Evolutionary conservation across 2,797 vertebrate genomes (phyloP), one percentile per base, ranked within the genome.

Genomic region (Taeniopygia guttata): DNA sequence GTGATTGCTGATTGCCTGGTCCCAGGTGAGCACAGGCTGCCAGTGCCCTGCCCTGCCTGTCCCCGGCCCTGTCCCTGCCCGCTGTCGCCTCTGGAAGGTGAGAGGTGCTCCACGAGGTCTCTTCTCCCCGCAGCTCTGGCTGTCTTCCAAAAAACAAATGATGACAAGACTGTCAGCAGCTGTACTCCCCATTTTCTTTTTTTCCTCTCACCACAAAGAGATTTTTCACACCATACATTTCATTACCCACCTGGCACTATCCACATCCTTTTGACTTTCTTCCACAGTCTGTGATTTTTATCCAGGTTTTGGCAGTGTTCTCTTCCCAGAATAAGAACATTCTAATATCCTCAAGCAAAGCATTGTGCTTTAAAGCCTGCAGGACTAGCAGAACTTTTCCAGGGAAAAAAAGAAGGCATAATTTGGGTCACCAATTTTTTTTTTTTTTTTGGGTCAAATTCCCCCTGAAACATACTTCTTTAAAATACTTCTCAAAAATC

Each of bases 201-300:
- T 21, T 13, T 11, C 36, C 51, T 93, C 63, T 62, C 73, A 55
- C 54, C 68, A 87, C 72, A 69, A 81, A 59, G 60, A 70, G 68
- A 86, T 79, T 95, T 93, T 93, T 94, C 80, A 90, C 85, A 90
- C 80, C 77, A 69, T 86, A 87, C 7, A 14, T 58, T 87, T 62
- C 0, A 0, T 86, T 94, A 84, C 70, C 63, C 79, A 94, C 95
- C 96, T 91, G 94, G 94, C 59, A 48, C 73, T 93, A 90, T 90
- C 74, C 79, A 95, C 56, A 91, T 63, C 52, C 63, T 90, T 89
- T 59, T 56, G 73, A 84, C 84, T 84, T 88, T 76, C 89, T 73
- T 84, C 67, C 76, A 63, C 51, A 85, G 82, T 38, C 69, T 72
- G 55, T 23, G 12, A 10, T 1, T 58, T 87, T 93, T 36, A 79